Base-by-base conservation (phyloP, 1,140 invertebrate genomes). In the Drosophila fuyamai region DNA sequence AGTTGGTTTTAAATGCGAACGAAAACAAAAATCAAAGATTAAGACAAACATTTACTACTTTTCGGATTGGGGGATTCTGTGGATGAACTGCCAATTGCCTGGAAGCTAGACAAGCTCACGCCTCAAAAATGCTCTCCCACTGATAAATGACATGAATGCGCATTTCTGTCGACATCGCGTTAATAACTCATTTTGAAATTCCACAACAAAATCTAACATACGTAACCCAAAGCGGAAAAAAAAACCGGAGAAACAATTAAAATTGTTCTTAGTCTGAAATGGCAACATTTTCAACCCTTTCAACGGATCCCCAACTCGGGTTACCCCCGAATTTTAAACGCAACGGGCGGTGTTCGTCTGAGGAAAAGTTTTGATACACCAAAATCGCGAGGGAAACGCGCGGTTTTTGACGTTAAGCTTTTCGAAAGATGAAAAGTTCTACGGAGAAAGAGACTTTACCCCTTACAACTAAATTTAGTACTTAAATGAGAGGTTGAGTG, bases 101-200 rank as follows among this genome's bases (percentile, higher is more conserved):
- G 47, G 68, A 75, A 72, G 82, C 63, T 50, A 59, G 76, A 56
- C 51, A 82, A 72, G 61, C 65, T 90, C 57, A 84, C 76, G 79
- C 84, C 80, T 54, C 27, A 44, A 38, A 23, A 40, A 56, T 9
- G 16, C 9, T 51, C n/a, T 36, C 41, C 47, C 60, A 76, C 83
- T 91, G 81, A 91, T 85, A 91, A 91, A 91, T 91, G 89, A 91
- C 81, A 82, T 79, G 89, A 76, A 76, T 82, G 67, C 77, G 80
- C 81, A 68, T 88, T 74, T 73, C 66, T 73, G 66, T 16, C 66
- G 44, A 76, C 79, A 60, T 74, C 59, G 85, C 90, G 90, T 89
- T 92, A 85, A 92, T 92, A 92, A 92, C 90, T 89, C 86, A 90
- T 92, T 76, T 92, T 68, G 72, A 73, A 90, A 92, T 92, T 92